Evolutionary conservation across 1,140 invertebrate species (phyloP), one percentile per base, ranked within the genome.

Genomic region (Tetramorium simillimum): DNA sequence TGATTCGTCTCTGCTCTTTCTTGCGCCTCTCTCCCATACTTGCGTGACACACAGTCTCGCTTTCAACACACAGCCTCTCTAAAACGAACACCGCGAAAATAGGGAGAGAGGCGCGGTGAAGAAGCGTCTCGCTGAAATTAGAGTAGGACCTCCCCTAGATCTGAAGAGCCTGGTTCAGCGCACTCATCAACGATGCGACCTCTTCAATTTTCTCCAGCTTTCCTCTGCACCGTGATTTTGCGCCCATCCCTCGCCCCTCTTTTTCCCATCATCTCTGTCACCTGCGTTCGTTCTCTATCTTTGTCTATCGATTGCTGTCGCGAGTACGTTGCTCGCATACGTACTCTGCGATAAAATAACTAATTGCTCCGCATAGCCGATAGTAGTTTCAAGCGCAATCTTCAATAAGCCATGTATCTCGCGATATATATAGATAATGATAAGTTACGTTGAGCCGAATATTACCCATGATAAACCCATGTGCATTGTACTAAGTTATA

Each of bases 1-100:
- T 77, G 76, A 88, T 88, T 81, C 82, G 77, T 84, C 88, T 90
- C 70, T 58, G 75, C 18, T 72, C 67, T 75, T 85, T 58, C 87
- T 88, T 46, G 46, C 10, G 46, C 53, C 73, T 78, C 63, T 75
- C 72, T 76, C 70, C 62, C 76, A 46, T 28, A 9, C 40, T 56
- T 46, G 58, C 53, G 40, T 21, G 49, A 72, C 37, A 49, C 51
- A 24, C n/a, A n/a, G 60, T 73, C 73, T 73, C 51, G 43, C 63
- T 89, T 78, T 76, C 65, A 80, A 40, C 24, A 10, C 16, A 14
- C 24, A 33, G 80, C 12, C 76, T 75, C 24, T 60, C 58, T n/a
- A 67, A 69, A 76, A 76, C 81, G 33, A 77, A 51, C 49, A 63
- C 43, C 86, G 84, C 86, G 86, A 89, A 86, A 86, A 81, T 33